Conservation (phyloP, 2,888 invertebrate genomes). For the Fabriciana adippe region DNA sequence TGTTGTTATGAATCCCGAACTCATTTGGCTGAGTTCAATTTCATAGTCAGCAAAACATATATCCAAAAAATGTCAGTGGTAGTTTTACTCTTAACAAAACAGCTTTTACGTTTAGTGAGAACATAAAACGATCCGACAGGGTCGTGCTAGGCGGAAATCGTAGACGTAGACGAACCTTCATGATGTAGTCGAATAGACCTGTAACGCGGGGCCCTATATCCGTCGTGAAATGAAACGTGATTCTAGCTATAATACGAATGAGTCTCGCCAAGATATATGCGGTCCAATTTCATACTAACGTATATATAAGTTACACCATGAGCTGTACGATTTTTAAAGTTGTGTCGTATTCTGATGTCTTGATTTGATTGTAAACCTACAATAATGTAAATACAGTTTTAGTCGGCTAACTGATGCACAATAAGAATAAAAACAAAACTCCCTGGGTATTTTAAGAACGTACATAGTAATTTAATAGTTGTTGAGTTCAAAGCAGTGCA, state of each 20-base stretch:
- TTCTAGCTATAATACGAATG: slow-evolving; percentile 38
- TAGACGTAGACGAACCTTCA: slow-evolving; percentile 69
- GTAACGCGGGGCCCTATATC: slow-evolving; percentile 46
- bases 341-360: no score
- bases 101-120: slow-evolving; percentile 49
- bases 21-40: not conserved
- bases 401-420: no score
- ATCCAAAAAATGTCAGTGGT: slow-evolving; percentile 11
- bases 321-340: slow-evolving; percentile 53
- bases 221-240: slow-evolving; percentile 48
- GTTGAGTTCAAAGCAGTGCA: no score
- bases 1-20: not conserved
- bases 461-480: slow-evolving; percentile 62
- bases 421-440: no score
- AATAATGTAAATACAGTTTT: no score
- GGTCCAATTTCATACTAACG: slow-evolving; percentile 32
- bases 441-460: slow-evolving; percentile 8
- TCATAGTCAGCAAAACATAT: not conserved
- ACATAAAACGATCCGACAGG: slow-evolving; percentile 59
- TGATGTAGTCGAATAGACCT: slow-evolving; percentile 51
- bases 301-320: slow-evolving; percentile 54
- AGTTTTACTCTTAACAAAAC: slow-evolving; percentile 34
- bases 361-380: no score
- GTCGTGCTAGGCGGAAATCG: slow-evolving; percentile 67
- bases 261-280: slow-evolving; percentile 33